Percentiles rank a stretch among this genome's conserved stretches.
Evolutionary conservation across 2,888 invertebrate species (phyloP).

Genomic region (Tholera decimalis): DNA sequence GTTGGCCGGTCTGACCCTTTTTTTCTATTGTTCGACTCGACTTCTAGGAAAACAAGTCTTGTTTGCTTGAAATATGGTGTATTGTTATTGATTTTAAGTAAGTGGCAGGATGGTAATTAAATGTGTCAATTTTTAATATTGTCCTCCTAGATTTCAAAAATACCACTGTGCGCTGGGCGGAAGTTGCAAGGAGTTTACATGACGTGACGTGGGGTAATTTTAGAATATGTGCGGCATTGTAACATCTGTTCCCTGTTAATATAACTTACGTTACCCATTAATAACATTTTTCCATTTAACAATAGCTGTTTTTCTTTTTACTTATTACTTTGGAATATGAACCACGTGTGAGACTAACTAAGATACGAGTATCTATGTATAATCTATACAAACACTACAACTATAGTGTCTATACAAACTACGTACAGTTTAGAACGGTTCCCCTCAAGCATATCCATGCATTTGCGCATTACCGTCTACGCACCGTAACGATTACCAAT

Average conservation of each 20-base stretch:
- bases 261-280: too few relatives aligned
- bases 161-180: too few relatives aligned
- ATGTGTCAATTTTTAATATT: too few relatives aligned
- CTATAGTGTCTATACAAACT: constrained; percentile 2
- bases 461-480: constrained; percentile 24
- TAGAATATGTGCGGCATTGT: not conserved
- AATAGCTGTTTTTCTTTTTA: constrained; percentile 6
- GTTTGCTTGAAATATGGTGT: too few relatives aligned
- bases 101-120: too few relatives aligned
- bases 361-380: not conserved
- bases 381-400: constrained; percentile 5
- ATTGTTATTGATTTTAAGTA: too few relatives aligned
- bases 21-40: too few relatives aligned
- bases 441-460: constrained; percentile 42
- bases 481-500: not conserved
- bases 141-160: too few relatives aligned
- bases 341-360: constrained; percentile 26
- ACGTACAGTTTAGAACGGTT: constrained; percentile 31
- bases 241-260: not conserved
- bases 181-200: too few relatives aligned
- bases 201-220: not conserved
- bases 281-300: constrained; percentile 10
- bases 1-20: too few relatives aligned
- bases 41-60: too few relatives aligned
- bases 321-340: constrained; percentile 10